Percentiles rank a stretch among this genome's conserved stretches.
Conservation (phyloP, 2,113 vertebrate genomes). For the Sigmodon hispidus region DNA sequence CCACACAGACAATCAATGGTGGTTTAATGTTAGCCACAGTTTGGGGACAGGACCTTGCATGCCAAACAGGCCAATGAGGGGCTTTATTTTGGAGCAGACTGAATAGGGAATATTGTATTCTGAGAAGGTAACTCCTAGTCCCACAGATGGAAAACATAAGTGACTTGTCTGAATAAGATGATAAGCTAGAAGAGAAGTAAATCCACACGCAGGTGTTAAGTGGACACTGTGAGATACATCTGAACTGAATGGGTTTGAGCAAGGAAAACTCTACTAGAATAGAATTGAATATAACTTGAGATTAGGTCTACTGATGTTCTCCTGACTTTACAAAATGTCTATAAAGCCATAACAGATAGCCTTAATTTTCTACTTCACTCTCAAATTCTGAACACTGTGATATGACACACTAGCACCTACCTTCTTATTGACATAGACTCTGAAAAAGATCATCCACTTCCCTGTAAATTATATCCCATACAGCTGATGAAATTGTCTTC, state of each 20-base stretch:
- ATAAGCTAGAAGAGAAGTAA: not conserved
- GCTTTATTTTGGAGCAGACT: not conserved
- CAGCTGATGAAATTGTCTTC: not conserved
- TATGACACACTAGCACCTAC: not conserved
- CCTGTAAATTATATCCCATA: not conserved
- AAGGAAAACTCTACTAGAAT: not conserved
- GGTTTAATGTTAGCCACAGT: not conserved
- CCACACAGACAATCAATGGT: not conserved
- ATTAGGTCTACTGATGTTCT: not conserved
- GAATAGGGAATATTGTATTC: not conserved
- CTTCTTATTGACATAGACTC: not conserved
- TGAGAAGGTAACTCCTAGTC: not conserved
- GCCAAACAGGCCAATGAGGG: rapidly evolving
- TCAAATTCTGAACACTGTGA: not conserved
- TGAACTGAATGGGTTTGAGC: not conserved
- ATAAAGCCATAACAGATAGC: not conserved
- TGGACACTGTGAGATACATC: not conserved
- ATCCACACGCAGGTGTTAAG: no score
- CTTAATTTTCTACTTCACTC: not conserved
- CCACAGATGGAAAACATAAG: not conserved
- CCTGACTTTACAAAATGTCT: not conserved
- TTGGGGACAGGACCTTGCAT: not conserved
- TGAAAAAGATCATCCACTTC: not conserved
- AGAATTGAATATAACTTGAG: not conserved
- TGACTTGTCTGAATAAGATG: not conserved